These are phyloP conservation scores for Amblyjoppa proteus DNA, from an alignment of 2,888 invertebrate genomes.

Conservation along the genomic window DNA sequence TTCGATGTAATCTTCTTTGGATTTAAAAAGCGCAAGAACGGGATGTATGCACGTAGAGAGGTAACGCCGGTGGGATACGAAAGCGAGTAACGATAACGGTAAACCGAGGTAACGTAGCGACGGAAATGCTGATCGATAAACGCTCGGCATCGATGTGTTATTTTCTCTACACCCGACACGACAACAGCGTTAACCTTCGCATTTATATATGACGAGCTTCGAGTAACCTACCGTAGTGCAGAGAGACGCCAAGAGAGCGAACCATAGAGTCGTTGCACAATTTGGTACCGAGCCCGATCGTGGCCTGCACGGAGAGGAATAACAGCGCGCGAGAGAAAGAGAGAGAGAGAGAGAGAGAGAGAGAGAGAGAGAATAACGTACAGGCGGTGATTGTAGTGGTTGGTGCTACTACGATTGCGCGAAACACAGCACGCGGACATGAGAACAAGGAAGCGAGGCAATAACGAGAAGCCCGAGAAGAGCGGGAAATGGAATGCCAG, in stretches of 20 bases:
- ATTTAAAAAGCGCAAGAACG: background rate
- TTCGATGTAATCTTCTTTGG: too few species aligned
- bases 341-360: background rate
- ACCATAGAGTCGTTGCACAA: background rate
- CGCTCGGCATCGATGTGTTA: conserved; percentile 42
- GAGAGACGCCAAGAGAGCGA: conserved; percentile 25
- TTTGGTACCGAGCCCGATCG: conserved; percentile 14
- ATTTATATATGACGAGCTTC: conserved; percentile 18
- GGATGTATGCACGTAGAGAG: background rate
- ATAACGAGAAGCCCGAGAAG: background rate
- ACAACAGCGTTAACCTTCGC: conserved; percentile 44
- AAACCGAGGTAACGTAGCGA: conserved; percentile 41
- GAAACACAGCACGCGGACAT: conserved; percentile 7
- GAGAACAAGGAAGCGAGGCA: conserved; percentile 19
- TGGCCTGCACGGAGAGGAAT: conserved; percentile 40
- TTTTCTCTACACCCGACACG: conserved; percentile 34
- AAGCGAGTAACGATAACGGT: conserved; percentile 51
- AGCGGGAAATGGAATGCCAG: conserved; percentile 19
- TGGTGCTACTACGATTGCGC: background rate
- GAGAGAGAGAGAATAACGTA: background rate
- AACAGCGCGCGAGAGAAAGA: background rate
- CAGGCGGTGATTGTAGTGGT: conserved; percentile 1
- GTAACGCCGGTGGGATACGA: conserved; percentile 17
- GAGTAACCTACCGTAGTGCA: conserved; percentile 31
- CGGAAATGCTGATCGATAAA: conserved; percentile 66